A percentile compares a stretch with the other conserved stretches of the same genome.
These are phyloP conservation scores for Heterodera filipjevi DNA, from an alignment of 2,888 invertebrate species.

Conservation along the genomic window DNA sequence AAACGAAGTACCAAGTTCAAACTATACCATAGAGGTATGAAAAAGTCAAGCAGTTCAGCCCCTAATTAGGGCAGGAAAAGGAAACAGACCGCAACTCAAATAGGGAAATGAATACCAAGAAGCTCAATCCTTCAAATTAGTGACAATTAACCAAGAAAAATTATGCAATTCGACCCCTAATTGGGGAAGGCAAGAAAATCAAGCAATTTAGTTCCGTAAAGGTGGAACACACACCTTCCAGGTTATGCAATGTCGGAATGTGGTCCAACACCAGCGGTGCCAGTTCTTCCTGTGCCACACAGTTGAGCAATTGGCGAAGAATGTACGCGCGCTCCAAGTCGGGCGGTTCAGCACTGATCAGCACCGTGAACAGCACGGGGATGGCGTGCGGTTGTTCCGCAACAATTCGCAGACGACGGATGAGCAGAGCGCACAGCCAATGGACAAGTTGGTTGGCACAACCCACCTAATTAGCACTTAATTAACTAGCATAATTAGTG, in stretches of 20 bases:
- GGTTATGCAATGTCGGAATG: constrained; percentile 28
- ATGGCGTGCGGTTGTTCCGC: constrained; percentile 56
- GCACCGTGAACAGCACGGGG: constrained; percentile 51
- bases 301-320: constrained; percentile 47
- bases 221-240: background rate
- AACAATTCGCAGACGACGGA: constrained; percentile 39
- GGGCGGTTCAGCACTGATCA: constrained; percentile 50
- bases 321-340: constrained; percentile 53
- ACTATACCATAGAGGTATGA: too few species aligned
- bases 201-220: too few species aligned
- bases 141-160: too few species aligned
- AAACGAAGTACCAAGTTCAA: too few species aligned
- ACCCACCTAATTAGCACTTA: constrained; percentile 29
- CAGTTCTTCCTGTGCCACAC: constrained; percentile 51
- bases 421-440: constrained; percentile 55
- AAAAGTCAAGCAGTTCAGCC: too few species aligned
- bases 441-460: constrained; percentile 56
- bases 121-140: too few species aligned
- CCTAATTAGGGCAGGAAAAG: too few species aligned
- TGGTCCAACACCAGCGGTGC: constrained; percentile 52
- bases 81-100: too few species aligned
- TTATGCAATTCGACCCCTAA: too few species aligned
- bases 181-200: too few species aligned
- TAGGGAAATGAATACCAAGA: too few species aligned
- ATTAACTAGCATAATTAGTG: background rate